Evolutionary conservation across 2,888 invertebrate genomes (phyloP).

Genomic region (Maniola hyperantus): DNA sequence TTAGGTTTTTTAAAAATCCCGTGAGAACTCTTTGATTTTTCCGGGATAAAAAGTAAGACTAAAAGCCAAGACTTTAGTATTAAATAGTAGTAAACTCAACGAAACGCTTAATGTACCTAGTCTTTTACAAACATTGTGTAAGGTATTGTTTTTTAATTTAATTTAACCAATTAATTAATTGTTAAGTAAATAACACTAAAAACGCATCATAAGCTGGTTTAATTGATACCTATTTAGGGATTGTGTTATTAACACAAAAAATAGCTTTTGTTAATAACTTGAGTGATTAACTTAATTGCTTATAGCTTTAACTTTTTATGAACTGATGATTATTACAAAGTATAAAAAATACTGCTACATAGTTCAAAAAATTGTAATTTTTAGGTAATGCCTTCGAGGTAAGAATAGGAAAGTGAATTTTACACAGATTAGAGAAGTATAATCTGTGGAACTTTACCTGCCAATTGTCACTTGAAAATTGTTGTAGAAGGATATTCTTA

Average conservation of each 20-base stretch:
- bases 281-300: neutral
- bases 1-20: no score
- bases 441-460: no score
- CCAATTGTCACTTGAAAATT: no score
- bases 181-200: conserved; percentile 1
- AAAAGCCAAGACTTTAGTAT: no score
- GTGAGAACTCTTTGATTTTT: no score
- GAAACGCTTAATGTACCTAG: neutral
- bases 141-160: neutral
- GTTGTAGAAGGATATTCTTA: no score
- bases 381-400: no score
- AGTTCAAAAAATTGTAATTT: no score
- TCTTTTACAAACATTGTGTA: neutral
- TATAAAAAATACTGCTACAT: conserved; percentile 2
- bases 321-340: neutral
- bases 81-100: no score
- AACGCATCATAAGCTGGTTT: neutral
- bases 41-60: no score
- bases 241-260: neutral
- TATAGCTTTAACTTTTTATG: neutral
- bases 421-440: no score
- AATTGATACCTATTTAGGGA: neutral
- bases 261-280: neutral
- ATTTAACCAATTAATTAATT: conserved; percentile 1
- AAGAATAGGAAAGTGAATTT: no score